Percentiles rank a stretch among this genome's conserved stretches.
Evolutionary conservation across 2,113 vertebrate species (phyloP).

Genomic region (Himantopus leucocephalus): DNA sequence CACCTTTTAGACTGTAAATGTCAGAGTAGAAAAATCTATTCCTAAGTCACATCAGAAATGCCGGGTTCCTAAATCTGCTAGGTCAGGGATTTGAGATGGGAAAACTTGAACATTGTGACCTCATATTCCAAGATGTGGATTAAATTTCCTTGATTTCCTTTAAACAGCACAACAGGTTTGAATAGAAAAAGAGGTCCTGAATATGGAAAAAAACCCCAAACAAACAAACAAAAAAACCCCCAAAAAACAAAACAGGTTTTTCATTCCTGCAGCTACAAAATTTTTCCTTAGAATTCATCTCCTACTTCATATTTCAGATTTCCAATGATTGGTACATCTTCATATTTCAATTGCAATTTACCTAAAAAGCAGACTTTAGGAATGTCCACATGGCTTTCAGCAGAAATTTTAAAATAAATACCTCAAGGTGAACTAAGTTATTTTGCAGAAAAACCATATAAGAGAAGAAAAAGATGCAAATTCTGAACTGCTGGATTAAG

Average conservation of each 20-base stretch:
- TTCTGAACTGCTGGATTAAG: not conserved
- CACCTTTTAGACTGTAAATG: not conserved
- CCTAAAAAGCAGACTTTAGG: not conserved
- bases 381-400: not conserved
- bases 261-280: not conserved
- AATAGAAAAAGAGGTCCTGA: not conserved
- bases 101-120: not conserved
- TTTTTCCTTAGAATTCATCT: not conserved
- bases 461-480: not conserved
- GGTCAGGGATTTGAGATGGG: not conserved
- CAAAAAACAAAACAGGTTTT: rapidly evolving
- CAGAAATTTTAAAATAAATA: not conserved
- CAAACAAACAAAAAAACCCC: no score
- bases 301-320: not conserved
- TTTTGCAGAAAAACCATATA: not conserved
- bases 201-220: not conserved
- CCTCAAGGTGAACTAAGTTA: not conserved
- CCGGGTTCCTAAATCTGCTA: not conserved
- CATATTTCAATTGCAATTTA: not conserved
- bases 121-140: not conserved
- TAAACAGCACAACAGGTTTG: not conserved
- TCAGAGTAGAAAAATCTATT: not conserved
- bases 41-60: not conserved
- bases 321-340: not conserved
- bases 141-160: not conserved